Base-by-base conservation (phyloP, 1,140 invertebrate genomes). In the Hylaeus anthracinus region DNA sequence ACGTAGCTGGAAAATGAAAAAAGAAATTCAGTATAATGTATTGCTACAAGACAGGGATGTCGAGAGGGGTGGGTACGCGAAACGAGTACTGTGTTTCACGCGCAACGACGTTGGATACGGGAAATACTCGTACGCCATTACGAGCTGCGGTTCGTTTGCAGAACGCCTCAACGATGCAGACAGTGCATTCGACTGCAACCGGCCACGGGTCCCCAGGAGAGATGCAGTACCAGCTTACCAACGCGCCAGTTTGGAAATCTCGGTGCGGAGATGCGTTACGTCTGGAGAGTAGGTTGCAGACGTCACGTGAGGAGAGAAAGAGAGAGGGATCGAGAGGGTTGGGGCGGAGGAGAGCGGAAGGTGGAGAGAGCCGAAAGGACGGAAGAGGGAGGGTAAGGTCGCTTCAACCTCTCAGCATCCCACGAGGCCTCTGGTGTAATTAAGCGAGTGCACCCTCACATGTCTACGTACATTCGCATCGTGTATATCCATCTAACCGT, bases 361-460 rank as follows among this genome's bases (percentile, higher is more conserved):
- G 78, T 72, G 77, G 73, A 84, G 75, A 76, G 75, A 76, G 75
- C 64, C 65, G 70, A 75, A 79, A 86, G 64, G 81, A 76, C 72
- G 83, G 79, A 55, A 66, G 75, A 60, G 74, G 63, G 78, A 81
- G 85, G 85, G 86, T 90, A 90, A 91, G 88, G 90, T 92, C 88
- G 88, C 87, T 91, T 88, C 86, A 92, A 89, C 88, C 90, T 91
- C 88, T 90, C 89, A 85, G 87, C 81, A 86, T 92, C 92, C 92
- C 92, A 90, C 88, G 92, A 92, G 92, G 87, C 86, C 86, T 82
- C 86, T 85, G 89, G 91, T 93, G 92, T 93, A 93, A 93, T 93
- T 93, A 93, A 93, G 92, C 92, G 92, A 93, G 91, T 93, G 92
- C 92, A 92, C 91, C 90, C 92, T 91, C 91, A 92, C 91, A 92